phyloP scores from a whole-genome alignment of 2,888 invertebrate genomes.

The Trisateles emortualis region DNA sequence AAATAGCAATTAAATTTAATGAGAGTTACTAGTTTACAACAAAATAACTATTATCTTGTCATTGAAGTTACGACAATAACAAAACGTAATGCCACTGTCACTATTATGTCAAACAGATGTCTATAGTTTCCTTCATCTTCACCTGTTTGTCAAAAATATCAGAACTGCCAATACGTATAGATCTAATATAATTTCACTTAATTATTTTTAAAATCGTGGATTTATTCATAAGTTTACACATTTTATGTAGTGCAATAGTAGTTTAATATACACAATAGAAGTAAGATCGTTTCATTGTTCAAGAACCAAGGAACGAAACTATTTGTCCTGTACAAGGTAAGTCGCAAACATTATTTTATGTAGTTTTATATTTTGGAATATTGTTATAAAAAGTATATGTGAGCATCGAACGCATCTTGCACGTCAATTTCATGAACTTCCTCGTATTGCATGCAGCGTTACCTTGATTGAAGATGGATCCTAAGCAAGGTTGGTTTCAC shows the following conservation, averaged over 20 bases:
- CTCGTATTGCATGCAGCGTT: slow-evolving; percentile 85
- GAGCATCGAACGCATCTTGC: slow-evolving; percentile 57
- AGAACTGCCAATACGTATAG: not conserved
- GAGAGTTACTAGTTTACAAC: too few relatives aligned
- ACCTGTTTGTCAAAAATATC: not conserved
- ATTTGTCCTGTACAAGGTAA: slow-evolving; percentile 29
- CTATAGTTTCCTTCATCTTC: too few relatives aligned
- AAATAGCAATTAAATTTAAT: too few relatives aligned
- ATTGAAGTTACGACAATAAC: too few relatives aligned
- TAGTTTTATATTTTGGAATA: slow-evolving; percentile 36
- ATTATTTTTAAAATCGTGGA: not conserved
- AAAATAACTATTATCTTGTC: too few relatives aligned
- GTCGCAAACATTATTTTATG: slow-evolving; percentile 16
- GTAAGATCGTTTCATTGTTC: not conserved
- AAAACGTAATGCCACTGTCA: too few relatives aligned
- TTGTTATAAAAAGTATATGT: slow-evolving; percentile 34
- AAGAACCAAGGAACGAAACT: not conserved
- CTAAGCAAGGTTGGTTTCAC: slow-evolving; percentile 81
- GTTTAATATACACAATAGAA: not conserved
- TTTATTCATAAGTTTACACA: not conserved
- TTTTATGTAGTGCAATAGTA: not conserved
- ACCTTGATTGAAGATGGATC: slow-evolving; percentile 80
- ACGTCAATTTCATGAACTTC: slow-evolving; percentile 70
- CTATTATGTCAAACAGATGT: too few relatives aligned
- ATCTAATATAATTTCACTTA: not conserved